phyloP scores from a whole-genome alignment of 1,140 invertebrate species.

The Chelonus insularis region DNA sequence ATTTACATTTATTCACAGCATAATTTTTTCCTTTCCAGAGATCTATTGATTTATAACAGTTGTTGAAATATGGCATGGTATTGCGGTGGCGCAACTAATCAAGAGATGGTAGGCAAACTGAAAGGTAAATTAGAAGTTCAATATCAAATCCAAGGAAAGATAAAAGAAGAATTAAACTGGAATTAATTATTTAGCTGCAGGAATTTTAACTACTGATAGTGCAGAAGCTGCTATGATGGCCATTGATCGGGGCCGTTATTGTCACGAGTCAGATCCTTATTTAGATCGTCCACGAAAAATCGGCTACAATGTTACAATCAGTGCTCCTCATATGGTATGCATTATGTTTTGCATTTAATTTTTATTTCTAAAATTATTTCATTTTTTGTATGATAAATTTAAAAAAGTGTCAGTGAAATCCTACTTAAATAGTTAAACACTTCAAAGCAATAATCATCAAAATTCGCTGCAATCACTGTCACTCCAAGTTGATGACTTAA shows the following conservation, averaged over 20 bases:
- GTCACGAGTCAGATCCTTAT: constrained; percentile 74
- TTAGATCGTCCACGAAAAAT: constrained; percentile 88
- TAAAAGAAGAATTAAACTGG: neutral
- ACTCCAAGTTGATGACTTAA: too few relatives aligned
- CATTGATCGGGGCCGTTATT: constrained; percentile 85
- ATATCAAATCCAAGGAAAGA: constrained; percentile 11
- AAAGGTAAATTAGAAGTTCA: constrained; percentile 45
- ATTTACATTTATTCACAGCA: neutral
- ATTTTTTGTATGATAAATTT: constrained; percentile 12
- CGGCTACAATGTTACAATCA: constrained; percentile 91
- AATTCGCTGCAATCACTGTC: too few relatives aligned
- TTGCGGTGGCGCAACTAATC: constrained; percentile 53
- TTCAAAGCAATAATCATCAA: too few relatives aligned
- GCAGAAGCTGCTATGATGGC: constrained; percentile 84
- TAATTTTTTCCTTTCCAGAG: neutral
- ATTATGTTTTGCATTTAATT: constrained; percentile 28
- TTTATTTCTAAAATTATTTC: neutral
- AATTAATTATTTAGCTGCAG: constrained; percentile 72
- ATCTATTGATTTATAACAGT: neutral
- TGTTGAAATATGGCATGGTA: constrained; percentile 52
- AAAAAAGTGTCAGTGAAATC: too few relatives aligned
- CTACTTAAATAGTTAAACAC: too few relatives aligned
- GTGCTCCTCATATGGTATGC: constrained; percentile 99
- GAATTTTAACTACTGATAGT: constrained; percentile 76
- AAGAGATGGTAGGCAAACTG: constrained; percentile 51